Percentiles rank a stretch among this genome's conserved stretches.
phyloP scores from a whole-genome alignment of 2,113 vertebrate species.

The Brachirus orientalis region DNA sequence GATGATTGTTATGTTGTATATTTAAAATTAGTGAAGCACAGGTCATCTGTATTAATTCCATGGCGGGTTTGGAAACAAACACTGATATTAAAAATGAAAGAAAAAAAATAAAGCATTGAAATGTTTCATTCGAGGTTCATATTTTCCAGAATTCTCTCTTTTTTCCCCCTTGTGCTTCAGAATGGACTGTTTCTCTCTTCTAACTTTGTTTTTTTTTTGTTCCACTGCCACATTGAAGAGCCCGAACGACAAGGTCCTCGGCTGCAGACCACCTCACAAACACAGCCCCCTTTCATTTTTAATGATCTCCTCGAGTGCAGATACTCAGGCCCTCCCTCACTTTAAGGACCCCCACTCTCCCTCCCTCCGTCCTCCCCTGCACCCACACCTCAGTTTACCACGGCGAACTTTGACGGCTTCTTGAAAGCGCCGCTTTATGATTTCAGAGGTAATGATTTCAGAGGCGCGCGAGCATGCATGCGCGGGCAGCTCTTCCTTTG shows the following conservation, averaged over 20 bases:
- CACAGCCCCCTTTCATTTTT: slow-evolving; percentile 61
- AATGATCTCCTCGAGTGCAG: slow-evolving; percentile 61
- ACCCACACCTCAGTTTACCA: slow-evolving; percentile 24
- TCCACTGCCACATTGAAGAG: neutral
- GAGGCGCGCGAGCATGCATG: neutral
- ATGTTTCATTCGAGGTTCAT: no score
- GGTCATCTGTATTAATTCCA: no score
- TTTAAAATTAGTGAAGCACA: no score
- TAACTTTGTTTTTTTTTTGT: neutral
- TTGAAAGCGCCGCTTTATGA: slow-evolving; percentile 68
- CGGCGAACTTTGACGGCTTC: slow-evolving; percentile 41
- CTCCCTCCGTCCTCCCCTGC: neutral
- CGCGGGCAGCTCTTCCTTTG: slow-evolving; percentile 46
- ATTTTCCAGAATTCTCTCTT: neutral
- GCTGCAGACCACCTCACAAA: slow-evolving; percentile 33
- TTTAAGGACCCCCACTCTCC: neutral
- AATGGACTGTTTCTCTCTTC: neutral
- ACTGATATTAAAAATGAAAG: no score
- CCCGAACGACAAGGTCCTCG: slow-evolving; percentile 44
- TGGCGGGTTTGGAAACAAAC: no score
- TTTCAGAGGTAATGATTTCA: slow-evolving; percentile 70
- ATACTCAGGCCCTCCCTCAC: slow-evolving; percentile 36
- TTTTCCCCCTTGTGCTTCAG: slow-evolving; percentile 27
- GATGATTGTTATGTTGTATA: no score
- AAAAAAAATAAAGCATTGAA: no score